These are phyloP conservation scores for Argynnis bischoffii DNA, from an alignment of 2,888 invertebrate genomes.

Conservation along the genomic window DNA sequence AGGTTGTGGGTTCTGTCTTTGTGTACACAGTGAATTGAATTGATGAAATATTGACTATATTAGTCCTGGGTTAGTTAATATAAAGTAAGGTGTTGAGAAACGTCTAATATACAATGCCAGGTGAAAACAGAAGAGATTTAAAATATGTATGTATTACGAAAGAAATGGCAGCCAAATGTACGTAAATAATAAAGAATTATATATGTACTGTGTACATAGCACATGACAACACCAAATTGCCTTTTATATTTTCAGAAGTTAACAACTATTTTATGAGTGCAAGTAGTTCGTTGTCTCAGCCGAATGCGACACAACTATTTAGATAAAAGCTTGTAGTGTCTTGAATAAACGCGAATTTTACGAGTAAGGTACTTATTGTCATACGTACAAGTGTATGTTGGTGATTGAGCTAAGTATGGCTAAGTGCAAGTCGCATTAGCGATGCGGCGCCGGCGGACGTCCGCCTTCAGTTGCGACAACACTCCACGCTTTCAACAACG, in stretches of 20 bases:
- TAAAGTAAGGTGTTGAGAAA: too few species aligned
- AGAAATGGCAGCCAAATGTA: too few species aligned
- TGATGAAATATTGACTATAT: too few species aligned
- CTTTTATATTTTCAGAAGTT: conserved; percentile 1
- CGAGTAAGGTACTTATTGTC: conserved; percentile 34
- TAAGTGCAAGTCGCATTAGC: conserved; percentile 76
- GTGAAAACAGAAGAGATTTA: too few species aligned
- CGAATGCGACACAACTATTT: conserved; percentile 20
- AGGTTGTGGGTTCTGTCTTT: too few species aligned
- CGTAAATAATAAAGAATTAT: too few species aligned
- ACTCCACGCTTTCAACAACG: conserved; percentile 60
- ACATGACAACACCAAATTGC: too few species aligned
- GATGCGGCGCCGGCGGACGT: conserved; percentile 74
- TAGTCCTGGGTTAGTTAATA: too few species aligned
- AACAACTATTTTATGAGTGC: conserved; percentile 9
- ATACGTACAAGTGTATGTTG: conserved; percentile 31
- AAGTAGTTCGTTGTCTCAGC: conserved; percentile 8
- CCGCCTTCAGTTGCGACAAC: conserved; percentile 58
- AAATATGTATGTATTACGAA: too few species aligned
- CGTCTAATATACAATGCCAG: too few species aligned
- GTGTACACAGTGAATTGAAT: too few species aligned
- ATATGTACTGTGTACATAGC: too few species aligned
- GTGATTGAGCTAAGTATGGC: conserved; percentile 43
- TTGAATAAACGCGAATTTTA: conserved; percentile 29
- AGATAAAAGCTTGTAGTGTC: conserved; percentile 26